Conservation (phyloP, 1,140 invertebrate genomes). For the Conus betulinus region DNA sequence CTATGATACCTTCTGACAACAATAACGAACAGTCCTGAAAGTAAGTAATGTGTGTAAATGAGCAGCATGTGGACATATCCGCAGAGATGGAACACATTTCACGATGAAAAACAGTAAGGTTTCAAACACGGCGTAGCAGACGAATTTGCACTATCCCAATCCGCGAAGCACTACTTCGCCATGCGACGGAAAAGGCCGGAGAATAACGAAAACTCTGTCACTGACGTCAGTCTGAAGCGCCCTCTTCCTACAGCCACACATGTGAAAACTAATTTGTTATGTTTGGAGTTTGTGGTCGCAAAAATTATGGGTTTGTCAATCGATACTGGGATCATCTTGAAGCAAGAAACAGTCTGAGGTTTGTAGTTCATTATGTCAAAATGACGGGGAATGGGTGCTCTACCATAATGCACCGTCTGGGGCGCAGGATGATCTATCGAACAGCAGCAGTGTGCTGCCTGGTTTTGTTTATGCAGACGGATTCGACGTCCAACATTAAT, state of each 20-base stretch:
- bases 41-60: too few species aligned
- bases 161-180: conserved; percentile 5
- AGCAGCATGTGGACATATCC: too few species aligned
- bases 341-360: conserved; percentile 1
- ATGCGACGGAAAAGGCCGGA: conserved; percentile 22
- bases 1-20: too few species aligned
- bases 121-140: too few species aligned
- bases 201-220: background rate
- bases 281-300: conserved; percentile 12
- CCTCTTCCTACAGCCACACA: conserved; percentile 34
- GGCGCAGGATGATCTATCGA: too few species aligned
- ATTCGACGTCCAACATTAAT: conserved; percentile 18
- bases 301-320: background rate
- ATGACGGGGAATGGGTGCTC: background rate
- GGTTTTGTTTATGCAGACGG: conserved; percentile 28
- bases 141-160: background rate
- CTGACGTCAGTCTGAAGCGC: conserved; percentile 40
- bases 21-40: too few species aligned
- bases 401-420: background rate
- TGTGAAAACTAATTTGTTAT: conserved; percentile 38
- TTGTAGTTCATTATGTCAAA: background rate
- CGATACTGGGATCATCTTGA: background rate
- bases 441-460: background rate
- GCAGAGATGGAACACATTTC: too few species aligned
- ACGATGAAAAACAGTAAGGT: too few species aligned